These are phyloP conservation scores for Leptobrachium ailaonicum DNA, from an alignment of 2,113 vertebrate species.

Conservation along the genomic window DNA sequence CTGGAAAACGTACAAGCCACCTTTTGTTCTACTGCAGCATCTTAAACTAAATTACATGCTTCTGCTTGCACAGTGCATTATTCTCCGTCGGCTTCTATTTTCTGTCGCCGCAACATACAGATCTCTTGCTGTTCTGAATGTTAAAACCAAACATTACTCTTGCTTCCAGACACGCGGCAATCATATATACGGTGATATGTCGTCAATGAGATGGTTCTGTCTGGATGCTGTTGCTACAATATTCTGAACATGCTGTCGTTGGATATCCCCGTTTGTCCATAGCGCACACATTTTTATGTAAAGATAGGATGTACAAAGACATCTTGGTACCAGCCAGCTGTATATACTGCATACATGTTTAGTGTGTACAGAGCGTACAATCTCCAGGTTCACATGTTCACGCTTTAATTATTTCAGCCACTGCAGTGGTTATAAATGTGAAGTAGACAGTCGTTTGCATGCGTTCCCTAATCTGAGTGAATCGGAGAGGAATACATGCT, in stretches of 20 bases:
- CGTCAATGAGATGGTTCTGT: neutral
- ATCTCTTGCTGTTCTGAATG: too few relatives aligned
- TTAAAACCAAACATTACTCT: neutral
- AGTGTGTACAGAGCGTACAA: too few relatives aligned
- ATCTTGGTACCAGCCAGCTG: too few relatives aligned
- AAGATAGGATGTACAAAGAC: too few relatives aligned
- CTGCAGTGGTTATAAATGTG: too few relatives aligned
- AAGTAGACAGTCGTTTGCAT: too few relatives aligned
- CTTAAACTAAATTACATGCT: neutral
- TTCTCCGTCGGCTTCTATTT: neutral
- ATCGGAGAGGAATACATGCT: too few relatives aligned
- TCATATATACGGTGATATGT: neutral
- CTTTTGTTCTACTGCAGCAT: conserved; percentile 28
- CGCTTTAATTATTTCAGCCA: too few relatives aligned
- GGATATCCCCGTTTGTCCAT: neutral
- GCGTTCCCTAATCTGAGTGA: too few relatives aligned
- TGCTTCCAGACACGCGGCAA: neutral
- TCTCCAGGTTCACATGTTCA: too few relatives aligned
- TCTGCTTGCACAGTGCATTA: neutral
- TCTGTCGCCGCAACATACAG: neutral
- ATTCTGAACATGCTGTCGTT: neutral
- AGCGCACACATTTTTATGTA: neutral
- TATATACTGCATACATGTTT: too few relatives aligned
- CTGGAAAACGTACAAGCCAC: conserved; percentile 1
- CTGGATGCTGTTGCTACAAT: neutral